These are phyloP conservation scores for Spatula clypeata DNA, from an alignment of 2,797 vertebrate species.

Conservation along the genomic window DNA sequence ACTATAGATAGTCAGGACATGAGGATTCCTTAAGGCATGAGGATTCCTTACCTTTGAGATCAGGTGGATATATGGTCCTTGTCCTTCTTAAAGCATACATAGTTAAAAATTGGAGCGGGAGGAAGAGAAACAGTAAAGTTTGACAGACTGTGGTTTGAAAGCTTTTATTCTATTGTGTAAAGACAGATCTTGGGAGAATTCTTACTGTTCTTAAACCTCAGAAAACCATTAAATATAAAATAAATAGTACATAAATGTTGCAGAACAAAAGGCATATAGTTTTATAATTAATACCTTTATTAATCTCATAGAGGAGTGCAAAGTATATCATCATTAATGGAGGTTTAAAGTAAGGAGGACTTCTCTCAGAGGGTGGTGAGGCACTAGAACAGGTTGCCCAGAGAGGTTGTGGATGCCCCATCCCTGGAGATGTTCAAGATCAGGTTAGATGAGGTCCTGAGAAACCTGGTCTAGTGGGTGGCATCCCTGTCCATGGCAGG, in stretches of 20 bases:
- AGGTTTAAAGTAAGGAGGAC: neutral
- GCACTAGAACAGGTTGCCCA: too few species aligned
- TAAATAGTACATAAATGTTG: neutral
- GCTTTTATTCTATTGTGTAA: neutral
- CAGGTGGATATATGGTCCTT: neutral
- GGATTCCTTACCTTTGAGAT: neutral
- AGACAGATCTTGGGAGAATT: neutral
- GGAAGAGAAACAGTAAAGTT: neutral
- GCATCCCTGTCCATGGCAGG: too few species aligned
- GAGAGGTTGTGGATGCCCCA: too few species aligned
- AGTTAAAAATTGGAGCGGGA: neutral
- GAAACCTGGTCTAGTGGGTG: too few species aligned
- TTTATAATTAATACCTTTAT: neutral
- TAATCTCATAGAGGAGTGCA: neutral
- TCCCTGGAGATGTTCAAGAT: too few species aligned
- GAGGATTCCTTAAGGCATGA: neutral
- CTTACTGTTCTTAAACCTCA: neutral
- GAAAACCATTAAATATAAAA: neutral
- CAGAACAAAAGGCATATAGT: neutral
- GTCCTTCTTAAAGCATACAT: neutral
- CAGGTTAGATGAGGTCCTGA: too few species aligned
- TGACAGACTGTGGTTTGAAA: neutral
- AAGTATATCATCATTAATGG: neutral
- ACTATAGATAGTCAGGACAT: accelerated
- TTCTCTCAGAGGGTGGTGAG: too few species aligned